Evolutionary conservation across 2,113 vertebrate species (phyloP).

Genomic region (Vanacampus margaritifer): DNA sequence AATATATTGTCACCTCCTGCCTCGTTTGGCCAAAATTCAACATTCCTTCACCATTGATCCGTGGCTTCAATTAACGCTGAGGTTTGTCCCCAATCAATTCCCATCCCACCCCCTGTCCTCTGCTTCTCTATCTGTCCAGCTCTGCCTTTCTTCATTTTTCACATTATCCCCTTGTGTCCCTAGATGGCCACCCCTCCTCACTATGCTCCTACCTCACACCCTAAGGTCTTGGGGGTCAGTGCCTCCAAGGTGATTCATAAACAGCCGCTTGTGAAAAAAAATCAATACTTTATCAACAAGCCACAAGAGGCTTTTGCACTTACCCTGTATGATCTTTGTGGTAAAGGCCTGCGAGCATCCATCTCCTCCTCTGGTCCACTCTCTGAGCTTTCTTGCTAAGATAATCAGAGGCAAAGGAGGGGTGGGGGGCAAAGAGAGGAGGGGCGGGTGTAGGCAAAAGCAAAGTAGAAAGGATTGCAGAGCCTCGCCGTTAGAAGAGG

Average conservation of each 20-base stretch:
- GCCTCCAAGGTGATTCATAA: conserved; percentile 98
- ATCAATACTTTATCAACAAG: conserved; percentile 99
- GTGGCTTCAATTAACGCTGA: conserved; percentile 60
- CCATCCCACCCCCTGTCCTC: conserved; percentile 37
- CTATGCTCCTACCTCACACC: conserved; percentile 68
- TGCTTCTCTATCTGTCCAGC: conserved; percentile 30
- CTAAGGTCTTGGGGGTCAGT: conserved; percentile 91
- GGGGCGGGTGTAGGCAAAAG: conserved; percentile 33
- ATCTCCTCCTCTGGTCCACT: conserved; percentile 57
- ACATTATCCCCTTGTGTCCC: conserved; percentile 41
- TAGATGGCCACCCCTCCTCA: conserved; percentile 35
- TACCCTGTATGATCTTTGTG: conserved; percentile 97
- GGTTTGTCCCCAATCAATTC: conserved; percentile 65
- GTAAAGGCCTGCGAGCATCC: conserved; percentile 86
- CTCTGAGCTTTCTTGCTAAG: conserved; percentile 71
- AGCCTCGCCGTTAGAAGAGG: conserved; percentile 77
- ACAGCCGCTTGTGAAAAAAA: conserved; percentile 78
- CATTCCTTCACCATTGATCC: conserved; percentile 56
- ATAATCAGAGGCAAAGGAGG: conserved; percentile 76
- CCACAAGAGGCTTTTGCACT: conserved; percentile 93
- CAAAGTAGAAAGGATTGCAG: conserved; percentile 48
- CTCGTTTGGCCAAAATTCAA: conserved; percentile 46
- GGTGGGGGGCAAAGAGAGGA: conserved; percentile 39
- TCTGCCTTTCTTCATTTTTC: conserved; percentile 51
- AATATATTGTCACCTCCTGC: conserved; percentile 8